Evolutionary conservation across 2,888 invertebrate genomes (phyloP).

Genomic region (Drosophila stalkeri): DNA sequence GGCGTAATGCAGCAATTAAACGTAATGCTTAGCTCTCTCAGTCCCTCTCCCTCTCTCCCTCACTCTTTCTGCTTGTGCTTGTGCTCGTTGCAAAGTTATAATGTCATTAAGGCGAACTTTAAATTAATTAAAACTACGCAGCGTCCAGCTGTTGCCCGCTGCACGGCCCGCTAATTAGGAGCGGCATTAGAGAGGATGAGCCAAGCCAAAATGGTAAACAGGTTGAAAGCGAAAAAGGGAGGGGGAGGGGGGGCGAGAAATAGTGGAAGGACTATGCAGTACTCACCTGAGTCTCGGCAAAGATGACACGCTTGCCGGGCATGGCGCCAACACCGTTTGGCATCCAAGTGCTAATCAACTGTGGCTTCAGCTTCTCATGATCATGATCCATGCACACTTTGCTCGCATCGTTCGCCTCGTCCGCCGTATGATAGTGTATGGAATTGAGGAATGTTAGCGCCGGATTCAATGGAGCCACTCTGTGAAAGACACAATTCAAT

Average conservation of each 20-base stretch:
- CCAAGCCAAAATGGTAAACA: not conserved
- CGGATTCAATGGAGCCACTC: conserved; percentile 84
- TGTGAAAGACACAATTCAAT: conserved; percentile 32
- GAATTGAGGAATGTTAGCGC: conserved; percentile 85
- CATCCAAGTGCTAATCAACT: conserved; percentile 95
- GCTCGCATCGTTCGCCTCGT: conserved; percentile 86
- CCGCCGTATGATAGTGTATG: conserved; percentile 84
- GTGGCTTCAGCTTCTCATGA: conserved; percentile 93
- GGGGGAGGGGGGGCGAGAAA: no score
- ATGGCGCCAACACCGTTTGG: conserved; percentile 94
- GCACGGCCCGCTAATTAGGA: conserved; percentile 71
- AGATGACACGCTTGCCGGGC: conserved; percentile 92
- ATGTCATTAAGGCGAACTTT: conserved; percentile 83
- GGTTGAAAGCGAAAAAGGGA: not conserved
- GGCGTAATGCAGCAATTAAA: conserved; percentile 72
- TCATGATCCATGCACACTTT: conserved; percentile 93
- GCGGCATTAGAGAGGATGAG: conserved; percentile 54
- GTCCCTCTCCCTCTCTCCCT: conserved; percentile 3
- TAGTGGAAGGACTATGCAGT: not conserved
- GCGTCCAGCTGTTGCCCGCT: conserved; percentile 71
- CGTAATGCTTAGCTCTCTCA: conserved; percentile 43
- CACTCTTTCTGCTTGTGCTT: conserved; percentile 15
- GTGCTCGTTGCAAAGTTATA: conserved; percentile 69
- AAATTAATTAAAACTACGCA: conserved; percentile 83
- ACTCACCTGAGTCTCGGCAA: conserved; percentile 95